Conservation (phyloP, 2,797 vertebrate genomes). For the Potorous gilbertii region DNA sequence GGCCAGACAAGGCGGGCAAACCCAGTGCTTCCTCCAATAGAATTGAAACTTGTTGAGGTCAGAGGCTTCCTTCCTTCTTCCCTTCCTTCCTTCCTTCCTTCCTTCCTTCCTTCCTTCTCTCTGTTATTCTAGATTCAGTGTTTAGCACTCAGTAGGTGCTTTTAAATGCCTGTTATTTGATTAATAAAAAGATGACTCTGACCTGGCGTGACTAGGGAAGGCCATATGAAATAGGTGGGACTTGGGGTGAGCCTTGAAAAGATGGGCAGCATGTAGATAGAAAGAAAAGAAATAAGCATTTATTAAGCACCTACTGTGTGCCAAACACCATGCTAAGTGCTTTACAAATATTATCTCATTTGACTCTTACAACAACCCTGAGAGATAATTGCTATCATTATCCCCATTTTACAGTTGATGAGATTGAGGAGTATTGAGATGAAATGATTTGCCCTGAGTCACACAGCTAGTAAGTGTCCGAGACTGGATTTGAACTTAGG, state of each 20-base stretch:
- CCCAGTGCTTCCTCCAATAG: no score
- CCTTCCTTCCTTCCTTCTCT: not conserved
- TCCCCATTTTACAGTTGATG: not conserved
- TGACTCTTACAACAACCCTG: not conserved
- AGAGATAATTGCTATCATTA: not conserved
- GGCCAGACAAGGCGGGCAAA: no score
- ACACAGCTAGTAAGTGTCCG: not conserved
- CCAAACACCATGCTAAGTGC: not conserved
- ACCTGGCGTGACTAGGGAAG: not conserved
- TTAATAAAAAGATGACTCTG: not conserved
- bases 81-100: not conserved
- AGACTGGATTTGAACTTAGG: not conserved
- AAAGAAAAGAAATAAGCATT: not conserved
- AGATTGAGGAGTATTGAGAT: not conserved
- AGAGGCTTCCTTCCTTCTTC: not conserved
- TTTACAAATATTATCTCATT: not conserved
- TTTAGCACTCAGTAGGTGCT: not conserved
- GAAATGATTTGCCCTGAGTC: not conserved
- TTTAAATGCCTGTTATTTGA: not conserved
- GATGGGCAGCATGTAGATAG: not conserved
- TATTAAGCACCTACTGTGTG: not conserved
- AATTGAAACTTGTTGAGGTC: not conserved
- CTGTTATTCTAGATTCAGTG: not conserved
- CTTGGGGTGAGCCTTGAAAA: conserved; percentile 9
- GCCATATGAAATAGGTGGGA: conserved; percentile 1